These are phyloP conservation scores for Ifrita kowaldi DNA, from an alignment of 2,113 vertebrate genomes.

Conservation along the genomic window DNA sequence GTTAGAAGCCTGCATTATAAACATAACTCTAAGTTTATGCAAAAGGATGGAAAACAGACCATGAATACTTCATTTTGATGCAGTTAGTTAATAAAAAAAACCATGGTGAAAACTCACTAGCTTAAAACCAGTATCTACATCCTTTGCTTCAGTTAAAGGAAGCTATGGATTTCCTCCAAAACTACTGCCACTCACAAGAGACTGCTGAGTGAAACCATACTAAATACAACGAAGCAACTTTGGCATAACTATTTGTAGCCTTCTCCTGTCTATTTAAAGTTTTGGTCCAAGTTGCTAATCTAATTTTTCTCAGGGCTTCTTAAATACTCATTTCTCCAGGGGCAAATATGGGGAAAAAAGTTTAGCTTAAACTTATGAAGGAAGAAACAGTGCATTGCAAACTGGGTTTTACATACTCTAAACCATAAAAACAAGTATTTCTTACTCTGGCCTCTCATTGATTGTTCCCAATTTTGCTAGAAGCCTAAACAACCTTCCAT, in stretches of 20 bases:
- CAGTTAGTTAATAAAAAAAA: not conserved
- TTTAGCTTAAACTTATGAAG: not conserved
- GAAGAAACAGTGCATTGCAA: not conserved
- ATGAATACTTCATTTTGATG: not conserved
- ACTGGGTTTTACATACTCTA: not conserved
- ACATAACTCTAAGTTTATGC: not conserved
- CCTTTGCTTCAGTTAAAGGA: not conserved
- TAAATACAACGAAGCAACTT: not conserved
- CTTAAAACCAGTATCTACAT: not conserved
- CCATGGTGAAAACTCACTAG: not conserved
- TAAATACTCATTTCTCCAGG: not conserved
- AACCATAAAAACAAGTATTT: conserved; percentile 41
- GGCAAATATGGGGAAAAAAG: not conserved
- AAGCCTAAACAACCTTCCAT: conserved; percentile 96
- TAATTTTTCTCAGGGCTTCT: not conserved
- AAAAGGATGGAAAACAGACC: not conserved
- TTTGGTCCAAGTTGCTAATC: not conserved
- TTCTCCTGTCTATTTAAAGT: not conserved
- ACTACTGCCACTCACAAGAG: not conserved
- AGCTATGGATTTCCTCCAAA: not conserved
- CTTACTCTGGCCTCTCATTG: conserved; percentile 99
- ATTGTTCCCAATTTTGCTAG: conserved; percentile 98
- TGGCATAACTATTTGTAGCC: not conserved
- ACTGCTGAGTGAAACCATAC: not conserved
- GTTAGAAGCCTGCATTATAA: not conserved